Evolutionary conservation across 2,888 invertebrate species (phyloP).

Genomic region (Pristionchus arcanus): DNA sequence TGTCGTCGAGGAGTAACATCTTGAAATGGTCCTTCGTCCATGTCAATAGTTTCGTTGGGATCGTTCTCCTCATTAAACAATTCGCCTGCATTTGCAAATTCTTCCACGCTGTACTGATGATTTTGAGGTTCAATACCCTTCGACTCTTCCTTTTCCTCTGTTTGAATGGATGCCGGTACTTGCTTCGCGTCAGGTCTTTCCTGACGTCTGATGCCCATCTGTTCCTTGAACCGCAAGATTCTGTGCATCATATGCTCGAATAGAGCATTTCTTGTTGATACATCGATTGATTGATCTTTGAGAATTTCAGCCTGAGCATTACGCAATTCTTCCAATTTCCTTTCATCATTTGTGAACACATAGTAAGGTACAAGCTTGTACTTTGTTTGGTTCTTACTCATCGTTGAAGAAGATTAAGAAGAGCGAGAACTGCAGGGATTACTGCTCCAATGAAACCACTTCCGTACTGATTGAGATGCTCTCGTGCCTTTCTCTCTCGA

Average conservation of each 20-base stretch:
- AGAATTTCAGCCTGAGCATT: background rate
- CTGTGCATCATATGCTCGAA: background rate
- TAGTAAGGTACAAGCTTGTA: background rate
- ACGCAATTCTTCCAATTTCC: background rate
- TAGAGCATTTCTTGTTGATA: background rate
- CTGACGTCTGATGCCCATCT: background rate
- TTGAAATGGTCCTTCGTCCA: too few species aligned
- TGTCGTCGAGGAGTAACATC: too few species aligned
- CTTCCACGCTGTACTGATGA: too few species aligned
- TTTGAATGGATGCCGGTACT: too few species aligned
- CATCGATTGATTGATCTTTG: background rate
- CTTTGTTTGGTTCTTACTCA: background rate
- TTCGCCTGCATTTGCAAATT: too few species aligned
- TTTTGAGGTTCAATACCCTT: too few species aligned
- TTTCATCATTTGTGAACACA: background rate
- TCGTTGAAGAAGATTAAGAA: background rate
- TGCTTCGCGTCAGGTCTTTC: too few species aligned
- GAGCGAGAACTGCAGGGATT: background rate
- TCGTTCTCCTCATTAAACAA: too few species aligned
- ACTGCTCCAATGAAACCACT: slow-evolving; percentile 16
- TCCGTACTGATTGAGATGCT: background rate
- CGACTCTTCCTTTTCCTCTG: too few species aligned
- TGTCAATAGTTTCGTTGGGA: too few species aligned
- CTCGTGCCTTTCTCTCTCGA: slow-evolving; percentile 5
- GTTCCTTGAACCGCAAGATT: background rate